Base-by-base conservation (phyloP, 2,113 vertebrate genomes). In the Vulpes ferrilata region DNA sequence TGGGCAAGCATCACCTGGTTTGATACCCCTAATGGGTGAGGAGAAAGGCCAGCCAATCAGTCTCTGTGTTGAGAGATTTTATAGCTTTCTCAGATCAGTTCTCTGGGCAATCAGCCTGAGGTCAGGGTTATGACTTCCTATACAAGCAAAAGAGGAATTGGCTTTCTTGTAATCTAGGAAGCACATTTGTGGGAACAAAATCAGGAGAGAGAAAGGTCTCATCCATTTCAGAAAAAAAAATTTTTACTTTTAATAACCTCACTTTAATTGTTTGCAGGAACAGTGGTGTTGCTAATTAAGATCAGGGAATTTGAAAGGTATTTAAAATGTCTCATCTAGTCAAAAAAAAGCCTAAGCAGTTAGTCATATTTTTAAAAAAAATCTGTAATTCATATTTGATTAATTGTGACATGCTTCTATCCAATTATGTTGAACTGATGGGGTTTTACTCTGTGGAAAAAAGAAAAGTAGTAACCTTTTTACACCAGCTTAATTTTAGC, bases 331-430 rank as follows among this genome's bases (percentile, higher is more conserved):
- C 69, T 96, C 17, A 94, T 43, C 30, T 88, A 96, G 51, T 97
- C 55, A 64, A 93, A 91, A 90, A 86, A 97, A 93, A 30, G 5
- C 19, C 73, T 83, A 96, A 95, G 87, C 71, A 89, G 65, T 95
- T 97, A 96, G 83, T 93, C 93, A 92, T 86, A 74, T 86, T 90
- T 69, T 90, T 57, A 2, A 11, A 27, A 27, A 7, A 92, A 80
- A 64, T 88, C 32, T 92, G 69, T 95, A 97, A 97, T 93, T 98
- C 83, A 88, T 98, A 93, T 95, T 96, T 96, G 92, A 93, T 92
- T 93, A 96, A 97, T 96, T 97, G 90, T 98, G 97, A 95, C 95
- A 96, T 84, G 59, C 79, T 89, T 97, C 95, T 93, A 83, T 95
- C 64, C 71, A 97, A 89, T 98, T 96, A 96, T 88, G 80, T 92